Evolutionary conservation across 2,888 invertebrate species (phyloP), one percentile per base, ranked within the genome.

Genomic region (Zaprionus obscuricornis): DNA sequence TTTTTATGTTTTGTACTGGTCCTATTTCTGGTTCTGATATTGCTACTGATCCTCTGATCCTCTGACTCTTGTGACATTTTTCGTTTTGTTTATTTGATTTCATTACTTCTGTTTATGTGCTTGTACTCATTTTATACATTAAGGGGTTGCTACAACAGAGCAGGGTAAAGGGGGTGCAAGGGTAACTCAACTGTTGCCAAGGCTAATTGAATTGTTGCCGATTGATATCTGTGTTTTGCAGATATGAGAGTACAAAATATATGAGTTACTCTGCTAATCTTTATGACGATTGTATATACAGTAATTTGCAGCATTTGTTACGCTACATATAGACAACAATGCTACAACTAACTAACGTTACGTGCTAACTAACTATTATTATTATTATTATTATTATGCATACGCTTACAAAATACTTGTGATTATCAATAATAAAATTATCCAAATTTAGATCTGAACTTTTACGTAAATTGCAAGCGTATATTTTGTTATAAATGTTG

Each of bases 151-250:
- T n/a, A n/a, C n/a, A n/a, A n/a, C n/a, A n/a, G n/a, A n/a, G 6
- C 33, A 22, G 33, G n/a, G 3, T 14, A 24, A 24, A 27, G 45
- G 40, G 58, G 40, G 46, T 5, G 26, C 11, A 24, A 29, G 34
- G 26, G 20, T 22, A 31, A 34, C 45, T 26, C 46, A 52, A 58
- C 59, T 58, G 67, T 64, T 65, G 71, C 70, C 71, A 85, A 71
- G 82, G 85, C 58, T 79, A 79, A 82, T 85, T 79, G 82, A 79
- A 79, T 79, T 82, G 74, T 65, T 64, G 58, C 37, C 46, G 79
- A 60, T 73, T 60, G 50, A 54, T 81, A 77, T 73, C 77, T 70
- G 3, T n/a, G n/a, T n/a, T n/a, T 56, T 11, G 6, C 43, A 24
- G 77, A 81, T 82, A 84, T 49, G 62, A 27, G n/a, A n/a, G 26